Evolutionary conservation across 2,113 vertebrate genomes (phyloP).

Genomic region (Chaenogobius annularis): DNA sequence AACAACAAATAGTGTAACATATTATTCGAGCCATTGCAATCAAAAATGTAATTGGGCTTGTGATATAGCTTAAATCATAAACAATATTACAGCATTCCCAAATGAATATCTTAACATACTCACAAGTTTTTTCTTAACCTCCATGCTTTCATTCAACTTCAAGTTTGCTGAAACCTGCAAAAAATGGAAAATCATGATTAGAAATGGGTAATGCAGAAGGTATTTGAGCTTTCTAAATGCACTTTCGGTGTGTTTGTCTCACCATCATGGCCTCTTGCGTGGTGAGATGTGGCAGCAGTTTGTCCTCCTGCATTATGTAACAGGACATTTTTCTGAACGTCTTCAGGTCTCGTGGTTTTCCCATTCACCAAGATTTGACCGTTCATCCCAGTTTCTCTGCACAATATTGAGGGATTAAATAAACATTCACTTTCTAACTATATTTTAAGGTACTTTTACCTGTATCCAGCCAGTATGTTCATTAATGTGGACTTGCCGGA

Average conservation of each 20-base stretch:
- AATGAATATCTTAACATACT: not conserved
- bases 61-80: no score
- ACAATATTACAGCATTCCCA: no score
- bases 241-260: constrained; percentile 47
- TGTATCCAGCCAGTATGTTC: constrained; percentile 98
- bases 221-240: not conserved
- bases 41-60: no score
- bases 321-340: constrained; percentile 98
- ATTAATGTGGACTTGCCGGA: constrained; percentile 97
- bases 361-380: constrained; percentile 95
- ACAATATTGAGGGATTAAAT: not conserved
- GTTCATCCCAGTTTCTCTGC: constrained; percentile 94
- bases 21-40: no score
- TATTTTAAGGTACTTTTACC: constrained; percentile 74
- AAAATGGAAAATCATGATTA: not conserved
- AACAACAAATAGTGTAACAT: no score
- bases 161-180: constrained; percentile 91
- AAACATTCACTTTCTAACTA: no score
- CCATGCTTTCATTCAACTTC: constrained; percentile 90
- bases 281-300: constrained; percentile 92
- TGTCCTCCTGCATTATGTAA: constrained; percentile 99
- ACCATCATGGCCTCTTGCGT: constrained; percentile 97
- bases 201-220: not conserved
- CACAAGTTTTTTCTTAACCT: constrained; percentile 95
- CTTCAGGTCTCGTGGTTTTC: constrained; percentile 85